Conservation (phyloP, 2,797 vertebrate species). For the Hypotaenidia philippensis region DNA sequence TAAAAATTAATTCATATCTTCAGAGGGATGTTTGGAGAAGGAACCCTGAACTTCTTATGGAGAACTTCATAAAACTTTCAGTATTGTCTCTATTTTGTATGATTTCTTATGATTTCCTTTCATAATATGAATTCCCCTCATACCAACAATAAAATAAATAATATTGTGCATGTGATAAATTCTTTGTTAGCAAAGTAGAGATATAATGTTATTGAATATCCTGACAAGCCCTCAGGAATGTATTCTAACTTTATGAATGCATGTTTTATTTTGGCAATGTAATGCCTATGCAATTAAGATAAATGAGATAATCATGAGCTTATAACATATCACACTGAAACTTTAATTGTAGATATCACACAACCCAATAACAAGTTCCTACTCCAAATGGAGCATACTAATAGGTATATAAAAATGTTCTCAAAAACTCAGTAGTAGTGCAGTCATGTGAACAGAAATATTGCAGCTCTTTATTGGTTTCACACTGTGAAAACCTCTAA, state of each 20-base stretch:
- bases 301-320: slow-evolving; percentile 29
- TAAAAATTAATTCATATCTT: not conserved
- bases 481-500: slow-evolving; percentile 58
- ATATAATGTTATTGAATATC: not conserved
- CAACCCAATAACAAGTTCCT: slow-evolving; percentile 16
- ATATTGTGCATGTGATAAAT: not conserved
- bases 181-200: not conserved
- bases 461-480: slow-evolving; percentile 50
- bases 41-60: not conserved
- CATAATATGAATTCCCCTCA: not conserved
- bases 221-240: slow-evolving; percentile 16
- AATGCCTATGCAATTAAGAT: slow-evolving; percentile 51
- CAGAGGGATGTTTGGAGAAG: not conserved
- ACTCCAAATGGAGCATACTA: slow-evolving; percentile 11
- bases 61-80: not conserved
- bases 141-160: not conserved
- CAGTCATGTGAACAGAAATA: slow-evolving; percentile 47
- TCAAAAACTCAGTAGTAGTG: slow-evolving; percentile 23
- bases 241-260: slow-evolving; percentile 32
- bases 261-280: slow-evolving; percentile 42
- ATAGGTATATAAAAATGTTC: slow-evolving; percentile 17
- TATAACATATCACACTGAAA: slow-evolving; percentile 35
- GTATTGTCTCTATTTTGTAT: not conserved
- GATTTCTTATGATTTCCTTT: not conserved
- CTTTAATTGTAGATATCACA: slow-evolving; percentile 42